Percentiles rank a stretch among this genome's conserved stretches.
Evolutionary conservation across 1,140 invertebrate species (phyloP).

Genomic region (Palaemon carinicauda): DNA sequence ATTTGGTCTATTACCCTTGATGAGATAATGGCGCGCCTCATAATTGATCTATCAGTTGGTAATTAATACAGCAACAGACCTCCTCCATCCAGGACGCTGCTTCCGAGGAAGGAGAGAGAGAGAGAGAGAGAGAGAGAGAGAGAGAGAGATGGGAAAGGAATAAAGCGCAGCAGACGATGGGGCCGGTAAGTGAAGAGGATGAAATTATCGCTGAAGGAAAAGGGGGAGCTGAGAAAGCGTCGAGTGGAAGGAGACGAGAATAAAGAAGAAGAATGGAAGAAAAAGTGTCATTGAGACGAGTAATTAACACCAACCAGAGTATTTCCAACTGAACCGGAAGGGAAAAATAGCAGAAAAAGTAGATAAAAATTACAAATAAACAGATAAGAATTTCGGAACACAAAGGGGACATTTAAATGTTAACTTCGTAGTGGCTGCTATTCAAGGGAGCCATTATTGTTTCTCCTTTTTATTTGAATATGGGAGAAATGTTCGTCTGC

Average conservation of each 20-base stretch:
- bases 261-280: not conserved
- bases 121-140: not conserved
- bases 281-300: not conserved
- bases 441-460: no score
- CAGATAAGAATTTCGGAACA: not conserved
- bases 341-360: not conserved
- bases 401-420: no score
- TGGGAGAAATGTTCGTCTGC: no score
- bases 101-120: not conserved
- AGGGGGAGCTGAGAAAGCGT: not conserved
- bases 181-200: not conserved
- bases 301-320: no score
- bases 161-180: not conserved
- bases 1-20: conserved; percentile 55
- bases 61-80: conserved; percentile 48
- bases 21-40: conserved; percentile 52
- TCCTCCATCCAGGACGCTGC: not conserved
- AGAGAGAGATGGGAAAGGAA: not conserved
- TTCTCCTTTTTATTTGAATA: no score
- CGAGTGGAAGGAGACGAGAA: not conserved
- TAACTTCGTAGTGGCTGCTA: no score
- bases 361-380: not conserved
- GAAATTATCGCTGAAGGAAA: not conserved
- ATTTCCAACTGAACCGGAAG: no score
- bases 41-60: conserved; percentile 55